Percentiles rank a stretch among this genome's conserved stretches.
These are phyloP conservation scores for Pantherophis alleghaniensis DNA, from an alignment of 2,797 vertebrate species.

Conservation along the genomic window DNA sequence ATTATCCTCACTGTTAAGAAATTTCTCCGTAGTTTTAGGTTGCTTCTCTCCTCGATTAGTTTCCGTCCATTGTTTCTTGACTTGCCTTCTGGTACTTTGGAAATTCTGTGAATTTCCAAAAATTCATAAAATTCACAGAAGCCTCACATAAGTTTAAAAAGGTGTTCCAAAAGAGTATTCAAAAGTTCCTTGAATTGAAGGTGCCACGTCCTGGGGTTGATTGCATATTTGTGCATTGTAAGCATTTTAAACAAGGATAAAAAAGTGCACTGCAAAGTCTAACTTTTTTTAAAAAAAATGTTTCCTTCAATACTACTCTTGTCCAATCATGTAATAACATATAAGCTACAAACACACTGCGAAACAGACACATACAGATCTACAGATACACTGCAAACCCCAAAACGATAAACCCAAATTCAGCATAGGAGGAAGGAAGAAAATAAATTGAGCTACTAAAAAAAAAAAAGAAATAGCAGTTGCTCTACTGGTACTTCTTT, in stretches of 20 bases:
- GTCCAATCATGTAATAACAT: slow-evolving; percentile 11
- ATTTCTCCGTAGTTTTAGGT: not conserved
- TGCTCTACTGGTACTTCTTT: slow-evolving; percentile 58
- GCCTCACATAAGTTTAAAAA: not conserved
- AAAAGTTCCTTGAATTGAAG: not conserved
- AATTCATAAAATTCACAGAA: not conserved
- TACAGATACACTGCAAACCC: not conserved
- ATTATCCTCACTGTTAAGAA: not conserved
- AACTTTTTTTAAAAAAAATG: not conserved
- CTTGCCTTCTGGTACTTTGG: not conserved
- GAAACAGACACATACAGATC: not conserved
- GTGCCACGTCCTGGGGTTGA: not conserved
- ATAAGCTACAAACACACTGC: slow-evolving; percentile 19
- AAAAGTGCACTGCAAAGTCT: not conserved
- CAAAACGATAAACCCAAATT: slow-evolving; percentile 51
- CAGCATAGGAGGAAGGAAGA: slow-evolving; percentile 52
- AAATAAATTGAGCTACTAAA: slow-evolving; percentile 57
- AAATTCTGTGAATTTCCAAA: not conserved
- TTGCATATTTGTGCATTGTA: not conserved
- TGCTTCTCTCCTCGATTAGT: not conserved
- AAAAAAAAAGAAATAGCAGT: not conserved
- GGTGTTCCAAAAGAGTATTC: slow-evolving; percentile 1
- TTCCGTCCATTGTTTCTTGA: not conserved
- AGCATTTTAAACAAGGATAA: not conserved
- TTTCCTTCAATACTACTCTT: slow-evolving; percentile 30